phyloP scores from a whole-genome alignment of 2,888 invertebrate species.

The Cotesia congregata region DNA sequence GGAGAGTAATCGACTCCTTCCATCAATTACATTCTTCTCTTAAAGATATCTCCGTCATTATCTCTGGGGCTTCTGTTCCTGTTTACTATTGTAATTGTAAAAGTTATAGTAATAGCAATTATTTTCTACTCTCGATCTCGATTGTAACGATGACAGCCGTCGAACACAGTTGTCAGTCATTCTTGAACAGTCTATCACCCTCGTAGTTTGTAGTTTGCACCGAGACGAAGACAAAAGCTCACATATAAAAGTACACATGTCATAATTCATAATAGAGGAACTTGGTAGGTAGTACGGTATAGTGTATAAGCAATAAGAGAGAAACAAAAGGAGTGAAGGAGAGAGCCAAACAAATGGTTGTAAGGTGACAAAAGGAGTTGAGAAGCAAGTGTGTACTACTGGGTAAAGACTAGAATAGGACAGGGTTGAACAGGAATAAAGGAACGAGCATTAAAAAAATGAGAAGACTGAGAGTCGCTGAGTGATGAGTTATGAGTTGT shows the following conservation, averaged over 20 bases:
- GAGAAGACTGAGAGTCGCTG: constrained; percentile 7
- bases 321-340: constrained; percentile 18
- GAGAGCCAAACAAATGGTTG: constrained; percentile 29
- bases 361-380: constrained; percentile 36
- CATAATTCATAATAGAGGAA: constrained; percentile 3
- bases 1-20: constrained; percentile 36
- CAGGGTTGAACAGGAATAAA: constrained; percentile 27
- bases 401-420: constrained; percentile 27
- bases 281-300: constrained; percentile 1
- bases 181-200: not conserved
- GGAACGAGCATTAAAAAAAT: constrained; percentile 33
- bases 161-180: constrained; percentile 15
- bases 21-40: constrained; percentile 21
- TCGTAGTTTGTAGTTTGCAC: not conserved
- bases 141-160: constrained; percentile 29
- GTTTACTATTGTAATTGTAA: not conserved
- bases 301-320: constrained; percentile 15
- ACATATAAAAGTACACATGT: constrained; percentile 4
- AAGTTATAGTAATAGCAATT: too few relatives aligned
- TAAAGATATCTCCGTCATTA: not conserved
- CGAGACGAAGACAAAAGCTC: not conserved
- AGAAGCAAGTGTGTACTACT: constrained; percentile 23
- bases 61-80: not conserved
- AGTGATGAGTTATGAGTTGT: constrained; percentile 21
- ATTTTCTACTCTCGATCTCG: not conserved